Evolutionary conservation across 2,888 invertebrate genomes (phyloP), one percentile per base, ranked within the genome.

Genomic region (Spilosoma lubricipeda): DNA sequence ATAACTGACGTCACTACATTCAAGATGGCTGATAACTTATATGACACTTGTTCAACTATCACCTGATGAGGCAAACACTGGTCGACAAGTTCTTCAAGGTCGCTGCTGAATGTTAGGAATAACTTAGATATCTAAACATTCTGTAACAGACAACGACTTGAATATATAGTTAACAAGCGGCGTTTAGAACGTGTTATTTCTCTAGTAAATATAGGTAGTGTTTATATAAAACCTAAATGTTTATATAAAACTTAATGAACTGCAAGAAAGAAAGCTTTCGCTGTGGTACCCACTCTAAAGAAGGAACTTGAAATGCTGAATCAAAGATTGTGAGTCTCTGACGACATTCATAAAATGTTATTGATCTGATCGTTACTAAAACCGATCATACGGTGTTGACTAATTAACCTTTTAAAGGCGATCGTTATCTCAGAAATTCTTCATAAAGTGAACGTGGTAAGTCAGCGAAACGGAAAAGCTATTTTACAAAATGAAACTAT

Each of bases 11-110:
- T 52, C 68, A 69, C 59, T 59, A 56, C 67, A 45, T 30, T 39
- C 73, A 73, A 69, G 48, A 64, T 73, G 68, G 69, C 48, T 39
- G 69, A 52, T n/a, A 27, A 52, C 45, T 20, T 73, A 64, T 65
- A 52, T 64, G 63, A 52, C 73, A 69, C 73, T 73, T 73, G 69
- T 65, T 73, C 36, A 52, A 33, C 45, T 73, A 39, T 65, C 73
- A 39, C 23, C 36, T 33, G 39, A 64, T 52, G 68, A 64, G 64
- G 59, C 63, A 42, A 42, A 59, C 66, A 66, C 66, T 30, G 33
- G 48, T 33, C 64, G 71, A 65, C 30, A 65, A 36, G 52, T 45
- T 70, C 48, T 9, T 68, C 52, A 68, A 52, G 9, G 36, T 73
- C 33, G 48, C 30, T 23, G 30, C 45, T 48, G 42, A 66, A 27